These are phyloP conservation scores for Mustelus asterias DNA, from an alignment of 2,113 vertebrate genomes.

Conservation along the genomic window DNA sequence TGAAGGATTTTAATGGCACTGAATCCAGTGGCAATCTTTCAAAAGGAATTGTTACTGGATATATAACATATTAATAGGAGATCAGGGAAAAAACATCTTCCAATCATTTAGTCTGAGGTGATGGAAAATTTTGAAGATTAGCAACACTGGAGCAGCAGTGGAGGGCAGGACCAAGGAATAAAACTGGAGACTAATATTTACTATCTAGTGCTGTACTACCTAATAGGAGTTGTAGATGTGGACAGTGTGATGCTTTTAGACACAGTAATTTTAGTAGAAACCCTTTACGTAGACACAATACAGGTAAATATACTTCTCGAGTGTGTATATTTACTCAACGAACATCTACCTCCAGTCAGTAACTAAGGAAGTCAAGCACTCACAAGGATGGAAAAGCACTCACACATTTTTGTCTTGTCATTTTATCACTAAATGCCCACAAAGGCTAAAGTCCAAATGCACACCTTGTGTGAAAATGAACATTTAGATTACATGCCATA, in stretches of 20 bases:
- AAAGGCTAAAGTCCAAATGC: neutral
- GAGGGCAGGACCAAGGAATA: neutral
- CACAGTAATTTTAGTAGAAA: neutral
- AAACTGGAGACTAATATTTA: neutral
- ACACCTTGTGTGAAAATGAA: neutral
- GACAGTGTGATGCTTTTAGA: neutral
- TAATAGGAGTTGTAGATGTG: neutral
- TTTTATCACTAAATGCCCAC: neutral
- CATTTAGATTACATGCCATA: neutral
- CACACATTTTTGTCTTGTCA: neutral
- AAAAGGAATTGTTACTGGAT: neutral
- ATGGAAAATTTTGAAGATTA: neutral
- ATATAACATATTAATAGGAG: neutral
- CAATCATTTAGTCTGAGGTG: neutral
- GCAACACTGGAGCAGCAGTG: neutral
- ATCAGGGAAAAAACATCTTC: neutral
- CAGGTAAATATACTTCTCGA: neutral
- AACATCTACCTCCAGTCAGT: neutral
- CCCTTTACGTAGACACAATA: neutral
- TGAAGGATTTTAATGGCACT: neutral
- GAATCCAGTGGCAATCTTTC: neutral
- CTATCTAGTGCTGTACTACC: neutral
- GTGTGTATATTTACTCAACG: neutral
- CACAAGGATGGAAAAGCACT: neutral
- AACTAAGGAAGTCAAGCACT: conserved; percentile 21